Evolutionary conservation across 2,888 invertebrate species (phyloP), one percentile per base, ranked within the genome.

Genomic region (Arenicola marina): DNA sequence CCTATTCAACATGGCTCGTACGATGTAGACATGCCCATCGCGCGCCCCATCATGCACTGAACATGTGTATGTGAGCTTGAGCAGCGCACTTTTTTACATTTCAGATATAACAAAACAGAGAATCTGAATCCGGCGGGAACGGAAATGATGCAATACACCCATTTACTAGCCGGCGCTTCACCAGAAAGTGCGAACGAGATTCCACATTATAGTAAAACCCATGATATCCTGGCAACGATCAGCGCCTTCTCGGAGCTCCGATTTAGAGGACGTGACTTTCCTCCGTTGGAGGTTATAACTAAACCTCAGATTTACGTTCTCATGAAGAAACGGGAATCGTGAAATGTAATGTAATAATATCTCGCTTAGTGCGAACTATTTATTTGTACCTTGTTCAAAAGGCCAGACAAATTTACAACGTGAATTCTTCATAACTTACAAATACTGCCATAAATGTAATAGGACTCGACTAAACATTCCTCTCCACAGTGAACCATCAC

Each of bases 91-190:
- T n/a, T 57, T 59, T 29, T 15, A 32, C 44, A 18, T 51, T 57
- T 2, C 51, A 67, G 67, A 24, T 67, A 65, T 71, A 77, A 81
- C 69, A 83, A 83, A 66, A 80, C 80, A 54, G 83, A 83, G 66
- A 72, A 76, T 34, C 62, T 83, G 44, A 26, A 48, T 1, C 73
- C 78, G n/a, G 77, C 73, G 4, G 73, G 76, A 4, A 21, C 18
- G 3, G 76, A 72, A 4, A 78, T 78, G 75, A 62, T 71, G 65
- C 51, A 67, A 7, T 81, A 73, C 60, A 73, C 77, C 4, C 78
- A 80, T 65, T 68, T 81, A 34, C 60, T 81, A 34, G 54, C 78
- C 7, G 78, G 63, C 57, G 62, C 46, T 45, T 51, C 55, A 31
- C n/a, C 31, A 26, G 11, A 2, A 21, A 46, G 51, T 7, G 28